Percentiles rank a stretch among this genome's conserved stretches.
These are phyloP conservation scores for Chrysopa pallens DNA, from an alignment of 1,140 invertebrate genomes.

Conservation along the genomic window DNA sequence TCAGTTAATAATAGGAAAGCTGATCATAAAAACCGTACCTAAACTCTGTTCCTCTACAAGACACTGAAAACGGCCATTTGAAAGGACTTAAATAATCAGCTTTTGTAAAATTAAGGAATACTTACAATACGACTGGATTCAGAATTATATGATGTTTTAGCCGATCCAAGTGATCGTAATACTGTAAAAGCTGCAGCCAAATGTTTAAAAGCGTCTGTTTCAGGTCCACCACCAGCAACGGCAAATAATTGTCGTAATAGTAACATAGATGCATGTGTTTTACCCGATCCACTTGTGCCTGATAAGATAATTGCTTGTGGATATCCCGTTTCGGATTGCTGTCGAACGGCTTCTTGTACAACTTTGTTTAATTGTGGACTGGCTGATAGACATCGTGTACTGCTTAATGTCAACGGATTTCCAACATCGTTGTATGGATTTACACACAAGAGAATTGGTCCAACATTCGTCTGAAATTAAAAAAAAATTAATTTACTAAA, in stretches of 20 bases:
- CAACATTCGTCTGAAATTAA: slow-evolving; percentile 72
- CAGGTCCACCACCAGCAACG: slow-evolving; percentile 78
- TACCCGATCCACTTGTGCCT: slow-evolving; percentile 84
- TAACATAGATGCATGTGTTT: slow-evolving; percentile 86
- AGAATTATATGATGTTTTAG: slow-evolving; percentile 74
- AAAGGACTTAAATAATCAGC: neutral
- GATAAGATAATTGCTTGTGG: slow-evolving; percentile 87
- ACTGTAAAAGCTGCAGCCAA: slow-evolving; percentile 88
- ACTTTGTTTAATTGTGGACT: slow-evolving; percentile 62
- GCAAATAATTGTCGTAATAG: slow-evolving; percentile 79
- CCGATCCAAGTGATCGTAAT: slow-evolving; percentile 73
- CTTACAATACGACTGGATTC: slow-evolving; percentile 85
- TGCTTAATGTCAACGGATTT: slow-evolving; percentile 72
- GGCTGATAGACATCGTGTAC: slow-evolving; percentile 49
- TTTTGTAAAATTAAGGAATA: slow-evolving; percentile 3
- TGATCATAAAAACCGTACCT: no score
- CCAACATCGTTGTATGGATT: slow-evolving; percentile 77
- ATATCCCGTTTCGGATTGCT: slow-evolving; percentile 85
- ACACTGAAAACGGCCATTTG: no score
- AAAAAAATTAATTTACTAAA: neutral
- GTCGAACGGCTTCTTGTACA: slow-evolving; percentile 79
- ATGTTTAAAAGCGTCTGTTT: slow-evolving; percentile 94
- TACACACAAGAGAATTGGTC: slow-evolving; percentile 73
- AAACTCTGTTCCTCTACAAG: no score
- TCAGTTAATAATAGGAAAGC: no score